Evolutionary conservation across 2,113 vertebrate genomes (phyloP).

Genomic region (Tamias sibiricus): DNA sequence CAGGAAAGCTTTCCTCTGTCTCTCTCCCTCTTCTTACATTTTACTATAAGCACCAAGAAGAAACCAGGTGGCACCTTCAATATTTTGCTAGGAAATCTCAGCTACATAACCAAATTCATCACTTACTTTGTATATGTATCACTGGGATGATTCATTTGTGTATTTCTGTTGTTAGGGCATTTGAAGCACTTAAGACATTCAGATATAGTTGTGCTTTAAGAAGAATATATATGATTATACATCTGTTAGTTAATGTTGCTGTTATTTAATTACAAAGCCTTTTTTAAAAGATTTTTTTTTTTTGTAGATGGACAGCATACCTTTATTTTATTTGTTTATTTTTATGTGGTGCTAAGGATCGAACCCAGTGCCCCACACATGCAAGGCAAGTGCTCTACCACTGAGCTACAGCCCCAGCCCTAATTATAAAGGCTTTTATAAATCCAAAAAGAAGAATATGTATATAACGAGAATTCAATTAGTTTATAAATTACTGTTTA

Average conservation of each 20-base stretch:
- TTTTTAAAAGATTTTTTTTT: too few relatives aligned
- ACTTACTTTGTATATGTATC: background rate
- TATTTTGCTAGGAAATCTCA: constrained; percentile 9
- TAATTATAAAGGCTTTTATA: too few relatives aligned
- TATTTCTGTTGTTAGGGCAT: background rate
- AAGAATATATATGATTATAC: background rate
- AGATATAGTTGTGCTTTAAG: constrained; percentile 5
- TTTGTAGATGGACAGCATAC: too few relatives aligned
- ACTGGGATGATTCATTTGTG: background rate
- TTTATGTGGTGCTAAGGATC: too few relatives aligned
- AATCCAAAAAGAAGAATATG: background rate
- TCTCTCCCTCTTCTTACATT: background rate
- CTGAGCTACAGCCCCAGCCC: too few relatives aligned
- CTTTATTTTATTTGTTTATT: too few relatives aligned
- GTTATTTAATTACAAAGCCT: too few relatives aligned
- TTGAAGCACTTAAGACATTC: background rate
- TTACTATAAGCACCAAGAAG: background rate
- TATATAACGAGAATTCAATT: background rate
- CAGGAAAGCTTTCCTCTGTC: background rate
- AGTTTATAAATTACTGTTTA: constrained; percentile 7
- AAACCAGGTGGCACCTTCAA: constrained; percentile 19
- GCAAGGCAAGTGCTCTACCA: too few relatives aligned
- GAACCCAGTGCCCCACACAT: too few relatives aligned
- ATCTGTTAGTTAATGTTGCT: too few relatives aligned
- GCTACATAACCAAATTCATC: background rate